Evolutionary conservation across 2,888 invertebrate species (phyloP).

Genomic region (Dynastes grantii): DNA sequence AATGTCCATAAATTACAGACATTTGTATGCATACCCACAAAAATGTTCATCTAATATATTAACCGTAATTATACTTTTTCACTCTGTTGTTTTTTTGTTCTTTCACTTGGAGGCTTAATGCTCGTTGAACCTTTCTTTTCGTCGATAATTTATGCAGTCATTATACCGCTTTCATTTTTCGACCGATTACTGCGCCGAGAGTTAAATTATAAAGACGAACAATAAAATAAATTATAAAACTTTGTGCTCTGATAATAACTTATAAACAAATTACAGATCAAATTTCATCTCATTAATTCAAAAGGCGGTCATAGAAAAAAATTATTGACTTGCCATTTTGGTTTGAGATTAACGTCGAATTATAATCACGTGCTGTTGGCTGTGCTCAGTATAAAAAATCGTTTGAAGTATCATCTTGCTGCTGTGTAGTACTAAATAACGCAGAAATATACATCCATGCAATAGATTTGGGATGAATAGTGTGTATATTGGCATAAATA

Average conservation of each 20-base stretch:
- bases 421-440: too few relatives aligned
- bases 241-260: neutral
- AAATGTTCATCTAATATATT: constrained; percentile 35
- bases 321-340: neutral
- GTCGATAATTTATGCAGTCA: constrained; percentile 32
- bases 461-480: too few relatives aligned
- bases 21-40: neutral
- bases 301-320: neutral
- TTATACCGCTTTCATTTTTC: constrained; percentile 40
- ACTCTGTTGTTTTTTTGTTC: neutral
- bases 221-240: constrained; percentile 33
- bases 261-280: constrained; percentile 1
- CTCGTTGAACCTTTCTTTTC: constrained; percentile 41
- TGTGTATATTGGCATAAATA: too few relatives aligned
- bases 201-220: constrained; percentile 20
- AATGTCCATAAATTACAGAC: constrained; percentile 11
- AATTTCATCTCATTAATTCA: neutral
- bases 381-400: too few relatives aligned
- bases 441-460: too few relatives aligned
- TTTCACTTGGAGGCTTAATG: constrained; percentile 6
- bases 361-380: neutral
- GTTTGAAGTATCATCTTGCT: too few relatives aligned
- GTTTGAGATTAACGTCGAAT: neutral
- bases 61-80: constrained; percentile 25
- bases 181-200: constrained; percentile 2